Evolutionary conservation across 2,113 vertebrate genomes (phyloP).

Genomic region (Oxyura jamaicensis): DNA sequence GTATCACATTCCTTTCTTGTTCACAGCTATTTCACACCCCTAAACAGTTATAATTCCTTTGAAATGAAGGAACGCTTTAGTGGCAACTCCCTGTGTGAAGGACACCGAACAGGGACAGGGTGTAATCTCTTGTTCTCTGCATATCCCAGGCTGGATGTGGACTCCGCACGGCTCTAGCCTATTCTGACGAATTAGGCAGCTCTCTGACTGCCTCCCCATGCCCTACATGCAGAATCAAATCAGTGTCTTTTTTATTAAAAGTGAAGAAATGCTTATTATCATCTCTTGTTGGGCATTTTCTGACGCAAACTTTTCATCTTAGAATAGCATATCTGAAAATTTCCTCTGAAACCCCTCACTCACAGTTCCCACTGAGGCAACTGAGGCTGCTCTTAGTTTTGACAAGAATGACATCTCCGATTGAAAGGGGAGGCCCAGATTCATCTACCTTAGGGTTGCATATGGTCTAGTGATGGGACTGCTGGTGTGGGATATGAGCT

Average conservation of each 20-base stretch:
- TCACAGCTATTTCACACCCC: slow-evolving; percentile 21
- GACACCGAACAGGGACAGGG: not conserved
- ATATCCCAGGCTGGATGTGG: not conserved
- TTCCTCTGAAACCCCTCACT: not conserved
- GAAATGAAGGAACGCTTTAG: slow-evolving; percentile 1
- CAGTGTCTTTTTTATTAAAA: not conserved
- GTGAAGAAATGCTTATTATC: not conserved
- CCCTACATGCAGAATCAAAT: not conserved
- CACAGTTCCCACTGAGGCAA: not conserved
- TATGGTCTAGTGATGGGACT: not conserved
- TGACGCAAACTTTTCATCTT: not conserved
- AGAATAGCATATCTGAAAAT: not conserved
- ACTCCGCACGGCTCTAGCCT: not conserved
- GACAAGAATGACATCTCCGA: not conserved
- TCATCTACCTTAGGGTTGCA: not conserved
- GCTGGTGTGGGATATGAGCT: accelerated
- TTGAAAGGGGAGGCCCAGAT: not conserved
- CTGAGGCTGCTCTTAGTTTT: not conserved
- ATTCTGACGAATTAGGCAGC: not conserved
- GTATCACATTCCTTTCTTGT: slow-evolving; percentile 20
- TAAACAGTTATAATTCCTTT: not conserved
- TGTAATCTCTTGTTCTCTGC: not conserved
- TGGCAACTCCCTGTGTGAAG: not conserved
- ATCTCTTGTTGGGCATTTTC: not conserved
- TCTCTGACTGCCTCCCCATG: not conserved